These are phyloP conservation scores for Pangasius djambal DNA, from an alignment of 2,797 vertebrate genomes.

Conservation along the genomic window DNA sequence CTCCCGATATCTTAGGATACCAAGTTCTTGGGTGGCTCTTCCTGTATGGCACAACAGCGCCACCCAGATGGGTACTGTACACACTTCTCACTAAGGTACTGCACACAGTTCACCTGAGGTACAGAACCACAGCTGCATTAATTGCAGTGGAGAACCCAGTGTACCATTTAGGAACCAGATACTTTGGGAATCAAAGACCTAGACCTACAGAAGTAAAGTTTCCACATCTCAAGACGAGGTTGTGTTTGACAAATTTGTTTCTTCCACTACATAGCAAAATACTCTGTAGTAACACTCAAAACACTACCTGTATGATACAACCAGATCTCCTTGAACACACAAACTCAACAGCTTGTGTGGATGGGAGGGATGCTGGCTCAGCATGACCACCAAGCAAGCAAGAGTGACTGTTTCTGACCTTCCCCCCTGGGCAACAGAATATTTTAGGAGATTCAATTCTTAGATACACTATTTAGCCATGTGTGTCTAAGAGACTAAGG, in stretches of 20 bases:
- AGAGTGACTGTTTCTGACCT: conserved; percentile 4
- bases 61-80: conserved; percentile 28
- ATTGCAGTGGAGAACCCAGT: neutral
- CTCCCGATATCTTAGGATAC: neutral
- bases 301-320: neutral
- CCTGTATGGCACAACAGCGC: conserved; percentile 31
- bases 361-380: conserved; percentile 2
- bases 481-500: neutral
- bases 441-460: neutral
- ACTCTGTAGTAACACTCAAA: neutral
- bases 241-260: neutral
- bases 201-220: neutral
- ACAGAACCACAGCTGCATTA: neutral
- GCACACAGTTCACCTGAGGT: neutral
- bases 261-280: neutral
- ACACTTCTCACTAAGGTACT: neutral
- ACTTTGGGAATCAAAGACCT: neutral
- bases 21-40: neutral
- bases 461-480: neutral
- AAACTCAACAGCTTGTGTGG: neutral
- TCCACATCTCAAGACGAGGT: neutral
- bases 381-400: conserved; percentile 10
- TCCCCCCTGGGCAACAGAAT: neutral
- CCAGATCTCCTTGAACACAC: neutral
- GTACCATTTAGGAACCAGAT: neutral